Base-by-base conservation (phyloP, 2,888 invertebrate species). In the Microctonus aethiopoides region DNA sequence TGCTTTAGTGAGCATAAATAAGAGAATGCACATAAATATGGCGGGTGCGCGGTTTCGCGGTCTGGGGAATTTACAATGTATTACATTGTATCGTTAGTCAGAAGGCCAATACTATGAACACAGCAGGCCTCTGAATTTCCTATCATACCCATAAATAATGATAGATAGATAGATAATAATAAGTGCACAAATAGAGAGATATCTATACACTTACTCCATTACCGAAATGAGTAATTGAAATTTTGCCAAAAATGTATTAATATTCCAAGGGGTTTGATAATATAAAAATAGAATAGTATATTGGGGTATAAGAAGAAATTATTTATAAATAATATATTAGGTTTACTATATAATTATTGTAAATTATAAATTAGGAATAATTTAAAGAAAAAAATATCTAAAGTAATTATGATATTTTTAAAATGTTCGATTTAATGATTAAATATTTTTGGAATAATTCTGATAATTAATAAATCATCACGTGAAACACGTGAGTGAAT, bases 21-120 rank as follows among this genome's bases (percentile, higher is more conserved):
- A 77, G 76, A 75, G 73, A 76, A 71, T 72, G 74, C 71, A 72
- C 75, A 76, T 76, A 77, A 75, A 78, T 75, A 75, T 74, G 70
- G 71, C 73, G 72, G 52, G 70, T 67, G 72, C 46, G 46, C 46
- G 71, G 68, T 73, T 72, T 69, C 71, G 72, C 69, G 71, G 72
- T 74, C 67, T 54, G 59, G 41, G 52, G 71, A 69, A 74, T 72
- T 72, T 74, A 72, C 71, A 32, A 54, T 71, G 64, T 70, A 71
- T 72, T 72, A 71, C 70, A 70, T 65, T 68, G 68, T 68, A 29
- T 67, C 24, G 63, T 63, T 56, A 51, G 67, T 67, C 64, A 16
- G 16, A 46, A 46, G 16, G 16, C 16, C 16, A 46, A 46, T 46
- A 46, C 46, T n/a, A 46, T 16, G 16, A 16, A 46, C 16, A 46